These are phyloP conservation scores for Phycodurus eques DNA, from an alignment of 2,113 vertebrate species.

Conservation along the genomic window DNA sequence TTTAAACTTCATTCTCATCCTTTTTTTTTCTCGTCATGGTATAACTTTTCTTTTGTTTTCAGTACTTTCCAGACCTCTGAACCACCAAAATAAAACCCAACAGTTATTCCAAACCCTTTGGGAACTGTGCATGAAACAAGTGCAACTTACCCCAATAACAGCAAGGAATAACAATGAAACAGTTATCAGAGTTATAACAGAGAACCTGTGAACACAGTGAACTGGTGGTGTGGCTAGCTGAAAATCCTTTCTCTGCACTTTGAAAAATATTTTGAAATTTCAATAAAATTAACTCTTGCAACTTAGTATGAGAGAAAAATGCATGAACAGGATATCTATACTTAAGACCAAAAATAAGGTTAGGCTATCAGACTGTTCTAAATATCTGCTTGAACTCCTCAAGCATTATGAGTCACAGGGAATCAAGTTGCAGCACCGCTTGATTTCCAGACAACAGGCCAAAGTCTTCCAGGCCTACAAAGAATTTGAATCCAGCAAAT, in stretches of 20 bases:
- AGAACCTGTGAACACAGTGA: background rate
- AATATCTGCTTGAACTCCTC: background rate
- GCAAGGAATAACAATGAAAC: background rate
- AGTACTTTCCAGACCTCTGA: background rate
- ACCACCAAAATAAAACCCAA: background rate
- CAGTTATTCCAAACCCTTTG: background rate
- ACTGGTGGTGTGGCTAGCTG: background rate
- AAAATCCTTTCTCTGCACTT: conserved; percentile 2
- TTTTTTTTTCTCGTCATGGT: too few relatives aligned
- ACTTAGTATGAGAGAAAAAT: background rate
- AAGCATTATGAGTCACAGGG: conserved; percentile 2
- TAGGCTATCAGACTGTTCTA: background rate
- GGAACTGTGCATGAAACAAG: background rate
- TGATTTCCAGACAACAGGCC: conserved; percentile 17
- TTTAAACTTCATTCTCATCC: too few relatives aligned
- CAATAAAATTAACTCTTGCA: background rate
- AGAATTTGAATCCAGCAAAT: conserved; percentile 10
- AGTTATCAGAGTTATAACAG: background rate
- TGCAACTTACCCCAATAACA: background rate
- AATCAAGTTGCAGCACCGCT: conserved; percentile 12
- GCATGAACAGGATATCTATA: background rate
- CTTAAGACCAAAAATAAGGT: background rate
- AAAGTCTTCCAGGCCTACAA: conserved; percentile 17
- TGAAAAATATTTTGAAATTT: conserved; percentile 32
- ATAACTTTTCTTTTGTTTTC: background rate